Evolutionary conservation across 2,113 vertebrate species (phyloP), one percentile per base, ranked within the genome.

Genomic region (Coracopsis vasa): DNA sequence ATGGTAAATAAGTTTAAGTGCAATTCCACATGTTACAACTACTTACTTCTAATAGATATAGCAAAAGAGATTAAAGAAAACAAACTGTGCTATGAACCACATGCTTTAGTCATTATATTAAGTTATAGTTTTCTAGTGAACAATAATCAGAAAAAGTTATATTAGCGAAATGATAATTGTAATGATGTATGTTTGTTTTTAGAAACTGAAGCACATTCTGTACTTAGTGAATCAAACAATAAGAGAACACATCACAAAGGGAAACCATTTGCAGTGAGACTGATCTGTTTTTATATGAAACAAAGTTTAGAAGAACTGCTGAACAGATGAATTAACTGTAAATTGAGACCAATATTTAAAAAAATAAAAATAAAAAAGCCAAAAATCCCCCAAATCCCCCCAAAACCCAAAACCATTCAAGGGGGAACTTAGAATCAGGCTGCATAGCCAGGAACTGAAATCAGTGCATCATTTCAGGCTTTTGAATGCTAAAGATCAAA

Each of bases 191-290:
- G 48, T 69, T 95, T 89, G 51, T 62, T 74, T 86, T 91, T 27
- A 80, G 89, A 86, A 86, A 90, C 44, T 19, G 75, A 95, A 95
- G 82, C 77, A 83, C 58, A 31, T 90, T 79, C 37, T 66, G 48
- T 80, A 91, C 29, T 87, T 95, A 94, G 92, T 95, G 74, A 95
- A 92, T 86, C 64, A 48, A 81, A 86, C 64, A 71, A 48, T 87
- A 65, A 84, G 94, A 94, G 48, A 79, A 92, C 87, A 91, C 37
- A 90, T 88, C 71, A 81, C 39, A 74, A 75, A 35, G 35, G 64
- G 58, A 94, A 95, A 79, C 62, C 33, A 65, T 70, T 90, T 95
- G 42, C 83, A 95, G 69, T 27, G 39, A 83, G 48, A 91, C 21
- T 90, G 72, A 89, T 96, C 67, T 93, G 45, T 80, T 80, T 66